Percentiles rank a stretch among this genome's conserved stretches.
These are phyloP conservation scores for Glossophaga mutica DNA, from an alignment of 2,797 vertebrate species.

Conservation along the genomic window DNA sequence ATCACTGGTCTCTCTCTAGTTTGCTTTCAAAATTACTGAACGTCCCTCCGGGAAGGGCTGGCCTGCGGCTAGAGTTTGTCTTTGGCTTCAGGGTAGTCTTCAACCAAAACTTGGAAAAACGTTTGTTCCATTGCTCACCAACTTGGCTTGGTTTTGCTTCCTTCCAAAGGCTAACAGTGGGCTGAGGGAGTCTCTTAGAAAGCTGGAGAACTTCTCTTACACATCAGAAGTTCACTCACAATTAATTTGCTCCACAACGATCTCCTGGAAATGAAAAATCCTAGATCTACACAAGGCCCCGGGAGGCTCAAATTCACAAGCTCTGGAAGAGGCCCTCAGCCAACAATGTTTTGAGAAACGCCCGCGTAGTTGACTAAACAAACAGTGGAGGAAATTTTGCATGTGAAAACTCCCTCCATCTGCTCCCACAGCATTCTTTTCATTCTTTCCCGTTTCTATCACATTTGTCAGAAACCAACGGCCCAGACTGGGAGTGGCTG, in stretches of 20 bases:
- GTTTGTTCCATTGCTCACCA: not conserved
- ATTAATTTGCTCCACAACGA: not conserved
- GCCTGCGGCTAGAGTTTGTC: not conserved
- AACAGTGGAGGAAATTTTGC: not conserved
- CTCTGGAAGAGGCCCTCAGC: not conserved
- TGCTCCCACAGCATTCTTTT: not conserved
- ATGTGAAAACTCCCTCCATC: not conserved
- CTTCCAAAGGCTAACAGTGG: not conserved
- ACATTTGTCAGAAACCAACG: not conserved
- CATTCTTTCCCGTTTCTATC: no score
- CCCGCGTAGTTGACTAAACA: not conserved
- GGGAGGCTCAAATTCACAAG: not conserved
- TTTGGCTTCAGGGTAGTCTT: not conserved
- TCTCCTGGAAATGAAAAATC: not conserved
- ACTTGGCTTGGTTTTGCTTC: not conserved
- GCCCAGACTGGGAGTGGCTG: not conserved
- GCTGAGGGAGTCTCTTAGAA: not conserved
- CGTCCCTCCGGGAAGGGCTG: not conserved
- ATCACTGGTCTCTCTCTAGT: not conserved
- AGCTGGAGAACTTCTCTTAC: not conserved
- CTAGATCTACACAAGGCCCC: not conserved
- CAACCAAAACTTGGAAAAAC: not conserved
- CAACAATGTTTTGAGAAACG: not conserved
- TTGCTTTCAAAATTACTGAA: not conserved
- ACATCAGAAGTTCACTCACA: not conserved